These are phyloP conservation scores for human (Homo sapiens) DNA, from an alignment of 2,113 vertebrate species.

Conservation along the genomic window GRCh38 chr5:106752001-106752500, in stretches of 20 bases:
- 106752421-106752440: not conserved
- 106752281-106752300: not conserved
- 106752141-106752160: not conserved
- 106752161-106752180: not conserved
- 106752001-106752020: not conserved
- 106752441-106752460: not conserved
- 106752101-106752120: not conserved
- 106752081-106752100: not conserved
- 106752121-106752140: not conserved
- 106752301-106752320: not conserved
- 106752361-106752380: not conserved
- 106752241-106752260: not conserved
- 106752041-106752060: not conserved
- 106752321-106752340: constrained; percentile 7
- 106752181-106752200: not conserved
- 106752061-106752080: not conserved
- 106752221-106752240: not conserved
- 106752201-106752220: not conserved
- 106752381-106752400: not conserved
- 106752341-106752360: not conserved
- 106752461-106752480: not conserved
- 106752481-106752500: not conserved
- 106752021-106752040: not conserved
- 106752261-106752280: not conserved
- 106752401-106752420: not conserved